Evolutionary conservation across 2,113 vertebrate species (phyloP), one percentile per base, ranked within the genome.

Genomic region (Megalops atlanticus): DNA sequence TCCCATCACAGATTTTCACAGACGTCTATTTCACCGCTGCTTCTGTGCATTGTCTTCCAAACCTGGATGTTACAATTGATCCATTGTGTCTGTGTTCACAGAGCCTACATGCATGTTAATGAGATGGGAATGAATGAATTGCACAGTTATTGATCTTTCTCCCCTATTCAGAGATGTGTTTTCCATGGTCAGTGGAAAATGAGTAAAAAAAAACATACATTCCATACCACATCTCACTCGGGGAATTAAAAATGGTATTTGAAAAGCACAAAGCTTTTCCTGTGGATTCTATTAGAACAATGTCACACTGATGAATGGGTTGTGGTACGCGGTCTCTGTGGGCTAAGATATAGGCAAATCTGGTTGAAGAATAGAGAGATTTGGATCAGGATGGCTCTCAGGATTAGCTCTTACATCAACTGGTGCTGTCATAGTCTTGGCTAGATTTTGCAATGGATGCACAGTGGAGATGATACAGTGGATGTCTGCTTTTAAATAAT

Each of bases 291-390:
- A 43, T 72, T 72, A 71, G 68, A 21, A 54, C 21, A 77, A 77
- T 52, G 68, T 49, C 74, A 71, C 39, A 47, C 74, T 77, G 68
- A 82, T 40, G 24, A 52, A 77, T 82, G 64, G 35, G 18, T 33
- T 27, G 4, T n/a, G 38, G 52, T 77, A 77, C 27, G 39, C 43
- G 31, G 58, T 54, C 68, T 77, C 43, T n/a, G 10, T 21, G 41
- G 41, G 64, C 24, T 8, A 33, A n/a, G 35, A 72, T 10, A 68
- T 2, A 18, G 35, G 41, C n/a, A n/a, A n/a, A n/a, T n/a, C n/a
- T n/a, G n/a, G n/a, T n/a, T n/a, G n/a, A n/a, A n/a, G n/a, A n/a
- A n/a, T n/a, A n/a, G n/a, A n/a, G n/a, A n/a, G n/a, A n/a, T n/a
- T n/a, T n/a, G n/a, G n/a, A n/a, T n/a, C n/a, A n/a, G n/a, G n/a